Percentiles rank a stretch among this genome's conserved stretches.
phyloP scores from a whole-genome alignment of 2,797 vertebrate species.

The Glossophaga mutica region DNA sequence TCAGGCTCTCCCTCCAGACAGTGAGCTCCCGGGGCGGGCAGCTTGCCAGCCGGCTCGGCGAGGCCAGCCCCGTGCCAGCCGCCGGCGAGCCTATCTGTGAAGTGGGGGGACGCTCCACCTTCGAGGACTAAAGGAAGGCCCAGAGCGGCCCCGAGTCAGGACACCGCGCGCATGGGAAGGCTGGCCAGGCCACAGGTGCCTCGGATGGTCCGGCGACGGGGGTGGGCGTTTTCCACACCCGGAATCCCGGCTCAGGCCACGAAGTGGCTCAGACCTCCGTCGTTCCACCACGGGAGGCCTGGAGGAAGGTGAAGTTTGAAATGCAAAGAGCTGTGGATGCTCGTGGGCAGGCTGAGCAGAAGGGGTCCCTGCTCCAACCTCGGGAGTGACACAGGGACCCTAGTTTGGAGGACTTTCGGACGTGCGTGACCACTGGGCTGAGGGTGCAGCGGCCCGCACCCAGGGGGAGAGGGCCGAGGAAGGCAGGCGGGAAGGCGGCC shows the following conservation, averaged over 20 bases:
- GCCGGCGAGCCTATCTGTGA: neutral
- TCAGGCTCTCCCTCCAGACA: neutral
- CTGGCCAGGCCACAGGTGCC: accelerated
- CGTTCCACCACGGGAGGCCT: too few relatives aligned
- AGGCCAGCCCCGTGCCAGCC: neutral
- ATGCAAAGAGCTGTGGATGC: accelerated
- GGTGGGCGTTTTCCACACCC: neutral
- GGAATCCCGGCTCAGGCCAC: neutral
- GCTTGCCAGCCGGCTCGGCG: accelerated
- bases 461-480: accelerated
- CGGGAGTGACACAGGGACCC: neutral
- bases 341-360: accelerated
- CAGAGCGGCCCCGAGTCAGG: neutral
- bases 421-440: accelerated
- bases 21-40: neutral
- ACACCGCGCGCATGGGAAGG: neutral
- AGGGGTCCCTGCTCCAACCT: accelerated
- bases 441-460: accelerated
- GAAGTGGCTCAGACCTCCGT: accelerated
- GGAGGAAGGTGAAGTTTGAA: neutral
- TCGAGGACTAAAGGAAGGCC: neutral
- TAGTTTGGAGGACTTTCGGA: accelerated
- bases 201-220: accelerated
- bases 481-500: neutral
- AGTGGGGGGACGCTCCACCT: too few relatives aligned